Conservation (phyloP, 1,140 invertebrate genomes). For the Drosophila takahashii region DNA sequence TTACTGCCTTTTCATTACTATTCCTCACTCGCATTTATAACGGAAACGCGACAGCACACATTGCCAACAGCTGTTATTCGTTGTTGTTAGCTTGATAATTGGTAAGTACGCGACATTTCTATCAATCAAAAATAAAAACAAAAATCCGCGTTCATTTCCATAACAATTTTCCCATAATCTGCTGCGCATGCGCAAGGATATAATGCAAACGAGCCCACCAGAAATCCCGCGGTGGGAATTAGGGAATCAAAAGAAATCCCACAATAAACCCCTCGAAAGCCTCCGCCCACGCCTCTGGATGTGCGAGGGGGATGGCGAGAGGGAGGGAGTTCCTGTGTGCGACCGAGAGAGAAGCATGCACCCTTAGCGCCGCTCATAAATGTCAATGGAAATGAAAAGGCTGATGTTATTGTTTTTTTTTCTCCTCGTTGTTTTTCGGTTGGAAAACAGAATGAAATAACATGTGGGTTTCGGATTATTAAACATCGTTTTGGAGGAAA, state of each 20-base stretch:
- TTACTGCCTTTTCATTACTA: constrained; percentile 18
- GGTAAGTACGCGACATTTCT: constrained; percentile 30
- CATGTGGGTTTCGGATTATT: constrained; percentile 42
- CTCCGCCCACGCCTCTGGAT: constrained; percentile 29
- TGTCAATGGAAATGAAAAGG: constrained; percentile 73
- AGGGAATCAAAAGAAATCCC: constrained; percentile 58
- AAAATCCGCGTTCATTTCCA: constrained; percentile 59
- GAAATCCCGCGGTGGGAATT: constrained; percentile 64
- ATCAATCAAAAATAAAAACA: constrained; percentile 39
- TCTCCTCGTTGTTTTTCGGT: constrained; percentile 3
- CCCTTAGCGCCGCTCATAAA: constrained; percentile 81
- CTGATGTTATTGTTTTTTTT: constrained; percentile 31
- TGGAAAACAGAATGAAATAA: constrained; percentile 35
- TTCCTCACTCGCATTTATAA: constrained; percentile 29
- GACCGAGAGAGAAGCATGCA: constrained; percentile 27
- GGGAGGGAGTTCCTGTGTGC: constrained; percentile 19
- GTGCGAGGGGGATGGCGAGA: constrained; percentile 1
- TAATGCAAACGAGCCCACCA: constrained; percentile 49
- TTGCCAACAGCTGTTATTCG: constrained; percentile 65
- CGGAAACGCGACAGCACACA: constrained; percentile 45
- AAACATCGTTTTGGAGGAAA: constrained; percentile 16
- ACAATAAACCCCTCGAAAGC: constrained; percentile 50
- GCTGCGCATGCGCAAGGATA: constrained; percentile 62
- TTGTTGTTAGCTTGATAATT: constrained; percentile 14
- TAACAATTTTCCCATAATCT: constrained; percentile 61